Base-by-base conservation (phyloP, 2,888 invertebrate species). In the Camptogramma bilineatum region DNA sequence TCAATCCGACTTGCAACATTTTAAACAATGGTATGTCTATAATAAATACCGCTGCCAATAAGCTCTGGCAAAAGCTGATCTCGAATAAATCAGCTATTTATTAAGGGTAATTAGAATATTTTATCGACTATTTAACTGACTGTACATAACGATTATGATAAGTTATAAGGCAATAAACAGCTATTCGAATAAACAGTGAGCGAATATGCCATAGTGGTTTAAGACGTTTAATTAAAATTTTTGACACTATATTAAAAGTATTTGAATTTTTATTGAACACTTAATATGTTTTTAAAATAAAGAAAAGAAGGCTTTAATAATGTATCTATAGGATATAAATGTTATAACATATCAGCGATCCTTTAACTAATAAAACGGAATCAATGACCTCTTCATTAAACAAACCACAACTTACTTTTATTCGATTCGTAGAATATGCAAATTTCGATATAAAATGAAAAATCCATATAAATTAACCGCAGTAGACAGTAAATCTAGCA, bases 401-500 rank as follows among this genome's bases (percentile, higher is more conserved):
- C 64, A 66, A 72, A 63, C 64, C 66, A 39, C 34, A 68, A 57
- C 21, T 52, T 47, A 55, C 51, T 50, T 66, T 59, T 62, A 60
- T 46, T 21, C 42, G 70, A 72, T 70, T 76, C 76, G 80, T 80
- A 84, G 77, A 83, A 81, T 73, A 87, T 84, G 84, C 84, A 85
- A 84, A 86, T 84, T 64, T 73, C 59, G 65, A 64, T 75, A 81
- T 78, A 80, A 81, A 82, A 81, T 75, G 69, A 72, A 73, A 78
- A 76, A 80, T 81, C 46, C 42, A 67, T 69, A 74, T 74, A 86
- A 87, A 86, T 84, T 80, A 80, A 78, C 73, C 74, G 67, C 70
- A 73, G 73, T 73, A 74, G 73, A 83, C 76, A 84, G 82, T 89
- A 87, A 88, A 89, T 87, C 85, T 81, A 78, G 75, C 69, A 75